Base-by-base conservation (phyloP, 2,113 vertebrate species). In the Myrmecobius fasciatus region DNA sequence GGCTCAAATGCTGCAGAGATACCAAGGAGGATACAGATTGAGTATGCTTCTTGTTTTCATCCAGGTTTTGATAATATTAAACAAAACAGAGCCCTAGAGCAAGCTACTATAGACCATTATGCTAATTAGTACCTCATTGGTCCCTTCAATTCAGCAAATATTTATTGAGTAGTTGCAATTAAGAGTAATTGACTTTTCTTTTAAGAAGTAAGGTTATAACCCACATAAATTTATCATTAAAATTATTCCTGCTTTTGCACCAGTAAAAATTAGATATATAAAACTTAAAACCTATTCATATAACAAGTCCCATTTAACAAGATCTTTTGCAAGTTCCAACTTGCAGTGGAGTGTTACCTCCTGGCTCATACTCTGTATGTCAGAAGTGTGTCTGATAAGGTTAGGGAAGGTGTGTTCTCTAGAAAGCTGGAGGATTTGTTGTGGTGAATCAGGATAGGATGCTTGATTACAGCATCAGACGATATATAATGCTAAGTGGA, bases 61-160 rank as follows among this genome's bases (percentile, higher is more conserved):
- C 11, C 31, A 36, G 36, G 56, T 67, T 67, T 75, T 75, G 60
- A 75, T 75, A 75, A 75, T 36, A n/a, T 75, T 89, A 94, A 48
- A 46, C 67, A 93, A 54, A 11, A 92, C 53, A 93, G 91, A 95
- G 52, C 91, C 31, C 36, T 56, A 53, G 48, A 92, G 28, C 0
- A 60, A 88, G 53, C 48, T 91, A 52, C 56, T 89, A 49, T 24
- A 53, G 31, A 91, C 31, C 7, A 49, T 60, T 53, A n/a, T 56
- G 36, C 12, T 94, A 10, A 36, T 96, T 91, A 89, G 26, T 91
- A 95, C 89, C 53, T 25, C 89, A 94, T 92, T 91, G 48, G 12
- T 36, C 36, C 4, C 60, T n/a, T 75, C 36, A 75, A 89, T 67
- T 28, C 89, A 51, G 56, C 89, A 94, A 92, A 92, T 89, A 47